Evolutionary conservation across 2,888 invertebrate genomes (phyloP).

Genomic region (Drosophila nigricruria): DNA sequence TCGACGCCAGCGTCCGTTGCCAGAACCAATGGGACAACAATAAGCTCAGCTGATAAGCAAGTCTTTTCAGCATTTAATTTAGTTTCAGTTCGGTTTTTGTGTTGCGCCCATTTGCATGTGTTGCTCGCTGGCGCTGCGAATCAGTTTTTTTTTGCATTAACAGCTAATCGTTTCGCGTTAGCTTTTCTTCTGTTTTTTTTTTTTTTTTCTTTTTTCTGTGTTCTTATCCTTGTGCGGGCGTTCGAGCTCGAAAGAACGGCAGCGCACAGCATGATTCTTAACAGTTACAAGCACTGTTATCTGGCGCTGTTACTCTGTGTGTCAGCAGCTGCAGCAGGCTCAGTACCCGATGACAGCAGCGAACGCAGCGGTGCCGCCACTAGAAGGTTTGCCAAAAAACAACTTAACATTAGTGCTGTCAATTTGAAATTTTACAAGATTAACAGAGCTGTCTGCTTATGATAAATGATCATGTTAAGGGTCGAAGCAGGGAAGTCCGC

Average conservation of each 20-base stretch:
- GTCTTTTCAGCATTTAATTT: constrained; percentile 61
- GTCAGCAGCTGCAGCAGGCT: constrained; percentile 24
- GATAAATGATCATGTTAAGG: not conserved
- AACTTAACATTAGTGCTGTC: constrained; percentile 1
- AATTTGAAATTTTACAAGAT: not conserved
- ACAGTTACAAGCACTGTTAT: constrained; percentile 22
- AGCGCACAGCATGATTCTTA: constrained; percentile 31
- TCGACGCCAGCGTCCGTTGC: constrained; percentile 23
- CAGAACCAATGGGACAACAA: constrained; percentile 30
- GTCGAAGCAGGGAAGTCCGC: not conserved
- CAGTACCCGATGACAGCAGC: constrained; percentile 31
- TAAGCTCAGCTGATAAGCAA: constrained; percentile 62
- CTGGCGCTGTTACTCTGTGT: constrained; percentile 34
- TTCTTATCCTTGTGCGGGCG: not conserved
- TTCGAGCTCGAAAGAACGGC: not conserved
- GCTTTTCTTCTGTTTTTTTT: not conserved
- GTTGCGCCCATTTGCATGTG: constrained; percentile 71
- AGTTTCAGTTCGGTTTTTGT: constrained; percentile 72
- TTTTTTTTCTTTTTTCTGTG: not conserved
- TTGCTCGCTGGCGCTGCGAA: constrained; percentile 25
- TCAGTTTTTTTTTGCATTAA: constrained; percentile 8
- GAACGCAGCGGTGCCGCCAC: constrained; percentile 21
- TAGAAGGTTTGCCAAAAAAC: constrained; percentile 35
- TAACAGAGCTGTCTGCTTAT: not conserved
- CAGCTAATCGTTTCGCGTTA: not conserved